Percentiles rank a stretch among this genome's conserved stretches.
Conservation (phyloP, 1,140 invertebrate genomes). For the Eulimnadia texana region DNA sequence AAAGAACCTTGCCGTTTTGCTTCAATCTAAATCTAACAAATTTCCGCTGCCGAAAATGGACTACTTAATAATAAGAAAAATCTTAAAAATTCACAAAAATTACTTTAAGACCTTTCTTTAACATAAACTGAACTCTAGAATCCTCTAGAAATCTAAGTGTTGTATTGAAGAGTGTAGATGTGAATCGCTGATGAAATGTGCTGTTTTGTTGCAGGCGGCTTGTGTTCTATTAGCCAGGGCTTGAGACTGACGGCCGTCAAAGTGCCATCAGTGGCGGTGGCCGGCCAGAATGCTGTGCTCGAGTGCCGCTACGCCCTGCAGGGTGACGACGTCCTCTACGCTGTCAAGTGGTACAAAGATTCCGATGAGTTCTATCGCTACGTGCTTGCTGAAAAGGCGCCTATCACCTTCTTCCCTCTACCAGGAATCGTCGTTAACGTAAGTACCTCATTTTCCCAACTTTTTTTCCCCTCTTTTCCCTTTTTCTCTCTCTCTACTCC, state of each 20-base stretch:
- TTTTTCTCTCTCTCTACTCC: background rate
- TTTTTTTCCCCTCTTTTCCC: background rate
- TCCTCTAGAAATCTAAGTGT: too few relatives aligned
- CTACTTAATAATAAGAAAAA: too few relatives aligned
- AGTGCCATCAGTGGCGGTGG: slow-evolving; percentile 18
- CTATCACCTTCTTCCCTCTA: slow-evolving; percentile 20
- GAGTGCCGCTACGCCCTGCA: slow-evolving; percentile 19
- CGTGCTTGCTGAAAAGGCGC: slow-evolving; percentile 14
- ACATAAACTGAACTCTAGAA: too few relatives aligned
- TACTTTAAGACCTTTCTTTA: too few relatives aligned
- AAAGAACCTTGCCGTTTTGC: too few relatives aligned
- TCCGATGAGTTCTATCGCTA: slow-evolving; percentile 24
- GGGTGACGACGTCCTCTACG: slow-evolving; percentile 22
- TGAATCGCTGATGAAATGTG: background rate
- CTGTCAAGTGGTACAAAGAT: slow-evolving; percentile 28
- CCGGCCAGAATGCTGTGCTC: slow-evolving; percentile 18
- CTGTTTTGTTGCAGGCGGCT: background rate
- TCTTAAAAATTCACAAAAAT: too few relatives aligned
- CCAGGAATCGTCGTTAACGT: slow-evolving; percentile 22
- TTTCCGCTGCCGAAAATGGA: too few relatives aligned
- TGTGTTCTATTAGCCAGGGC: background rate
- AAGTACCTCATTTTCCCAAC: too few relatives aligned
- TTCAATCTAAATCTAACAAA: too few relatives aligned
- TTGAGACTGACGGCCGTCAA: background rate
- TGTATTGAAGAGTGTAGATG: too few relatives aligned